These are phyloP conservation scores for Creontiades dilutus DNA, from an alignment of 2,888 invertebrate genomes.

Conservation along the genomic window DNA sequence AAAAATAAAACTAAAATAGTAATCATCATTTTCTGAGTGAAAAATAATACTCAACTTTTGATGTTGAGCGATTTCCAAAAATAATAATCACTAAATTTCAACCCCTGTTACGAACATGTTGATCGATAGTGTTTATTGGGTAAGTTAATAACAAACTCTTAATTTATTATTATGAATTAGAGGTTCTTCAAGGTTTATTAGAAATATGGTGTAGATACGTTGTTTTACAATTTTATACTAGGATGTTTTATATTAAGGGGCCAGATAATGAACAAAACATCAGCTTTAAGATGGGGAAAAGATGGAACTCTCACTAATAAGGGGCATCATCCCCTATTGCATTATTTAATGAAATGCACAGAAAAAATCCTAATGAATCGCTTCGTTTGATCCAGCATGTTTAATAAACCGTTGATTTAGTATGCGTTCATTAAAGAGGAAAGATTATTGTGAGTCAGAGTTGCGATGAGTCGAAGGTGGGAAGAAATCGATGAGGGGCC, in stretches of 20 bases:
- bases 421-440: conserved; percentile 14
- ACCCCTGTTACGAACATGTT: not conserved
- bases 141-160: no score
- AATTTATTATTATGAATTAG: no score
- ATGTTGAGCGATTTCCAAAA: no score
- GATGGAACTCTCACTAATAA: conserved; percentile 12
- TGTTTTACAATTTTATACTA: no score
- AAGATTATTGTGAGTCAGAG: conserved; percentile 25
- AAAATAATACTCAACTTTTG: no score
- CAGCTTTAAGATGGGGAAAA: not conserved
- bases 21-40: not conserved
- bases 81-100: not conserved
- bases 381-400: conserved; percentile 7
- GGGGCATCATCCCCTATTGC: not conserved
- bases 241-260: not conserved
- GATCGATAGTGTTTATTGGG: no score
- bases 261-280: not conserved
- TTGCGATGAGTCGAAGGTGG: conserved; percentile 22
- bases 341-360: not conserved
- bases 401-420: conserved; percentile 9
- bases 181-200: no score
- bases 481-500: conserved; percentile 26
- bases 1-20: no score
- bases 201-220: no score
- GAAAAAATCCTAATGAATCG: conserved; percentile 3